Conservation (phyloP, 2,113 vertebrate genomes). For the Rhea pennata region DNA sequence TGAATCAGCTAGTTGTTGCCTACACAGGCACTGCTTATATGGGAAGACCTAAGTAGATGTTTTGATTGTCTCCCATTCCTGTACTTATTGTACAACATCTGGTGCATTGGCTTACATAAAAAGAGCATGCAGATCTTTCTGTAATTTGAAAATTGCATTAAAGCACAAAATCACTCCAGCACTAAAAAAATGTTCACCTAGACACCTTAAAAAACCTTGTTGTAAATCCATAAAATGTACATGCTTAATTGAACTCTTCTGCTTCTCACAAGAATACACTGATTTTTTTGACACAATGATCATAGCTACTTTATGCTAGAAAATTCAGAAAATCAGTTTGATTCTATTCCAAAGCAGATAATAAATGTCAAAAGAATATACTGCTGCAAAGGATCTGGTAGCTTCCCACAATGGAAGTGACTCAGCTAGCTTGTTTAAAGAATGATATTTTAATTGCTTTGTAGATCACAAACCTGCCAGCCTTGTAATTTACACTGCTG, state of each 20-base stretch:
- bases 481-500: conserved; percentile 89
- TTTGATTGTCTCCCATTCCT: neutral
- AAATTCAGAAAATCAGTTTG: neutral
- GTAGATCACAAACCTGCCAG: conserved; percentile 89
- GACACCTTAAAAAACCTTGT: neutral
- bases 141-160: neutral
- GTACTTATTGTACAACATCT: neutral
- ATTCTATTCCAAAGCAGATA: neutral
- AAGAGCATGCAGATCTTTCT: neutral
- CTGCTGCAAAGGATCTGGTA: conserved; percentile 8
- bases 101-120: neutral
- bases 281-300: neutral
- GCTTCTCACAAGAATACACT: neutral
- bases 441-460: conserved; percentile 23
- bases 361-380: neutral
- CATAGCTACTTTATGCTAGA: neutral
- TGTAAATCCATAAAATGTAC: neutral
- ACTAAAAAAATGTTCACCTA: neutral
- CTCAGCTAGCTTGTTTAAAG: conserved; percentile 44
- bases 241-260: neutral
- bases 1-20: neutral
- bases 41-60: neutral
- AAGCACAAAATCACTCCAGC: neutral
- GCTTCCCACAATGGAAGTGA: conserved; percentile 39
- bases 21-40: neutral